phyloP scores from a whole-genome alignment of 2,888 invertebrate species.

The Archips xylosteana region DNA sequence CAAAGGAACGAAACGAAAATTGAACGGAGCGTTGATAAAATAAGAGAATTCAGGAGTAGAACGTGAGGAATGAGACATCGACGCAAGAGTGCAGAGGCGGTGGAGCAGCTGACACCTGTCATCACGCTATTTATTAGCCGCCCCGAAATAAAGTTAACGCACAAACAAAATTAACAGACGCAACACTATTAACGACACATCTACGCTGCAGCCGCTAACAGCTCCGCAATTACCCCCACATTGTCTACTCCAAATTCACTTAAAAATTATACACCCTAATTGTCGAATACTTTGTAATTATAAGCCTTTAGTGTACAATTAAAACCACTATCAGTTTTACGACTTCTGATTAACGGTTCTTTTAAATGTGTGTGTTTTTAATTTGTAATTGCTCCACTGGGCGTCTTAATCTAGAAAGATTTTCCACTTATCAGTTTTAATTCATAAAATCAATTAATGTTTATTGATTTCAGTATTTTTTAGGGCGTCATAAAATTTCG shows the following conservation, averaged over 20 bases:
- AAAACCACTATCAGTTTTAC: conserved; percentile 55
- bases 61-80: conserved; percentile 85
- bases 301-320: conserved; percentile 51
- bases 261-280: conserved; percentile 46
- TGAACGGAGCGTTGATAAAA: conserved; percentile 84
- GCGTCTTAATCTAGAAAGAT: conserved; percentile 48
- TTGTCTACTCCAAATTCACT: conserved; percentile 55
- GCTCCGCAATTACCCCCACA: conserved; percentile 72
- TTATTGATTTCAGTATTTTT: conserved; percentile 46
- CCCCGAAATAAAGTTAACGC: conserved; percentile 84
- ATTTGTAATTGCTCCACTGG: conserved; percentile 47
- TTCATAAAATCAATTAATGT: conserved; percentile 48
- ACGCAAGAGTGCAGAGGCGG: conserved; percentile 85
- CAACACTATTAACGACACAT: conserved; percentile 82
- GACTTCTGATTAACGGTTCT: conserved; percentile 49
- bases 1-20: conserved; percentile 80
- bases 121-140: conserved; percentile 85
- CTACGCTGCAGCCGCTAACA: conserved; percentile 71
- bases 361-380: conserved; percentile 45
- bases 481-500: conserved; percentile 34
- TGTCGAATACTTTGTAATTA: conserved; percentile 47
- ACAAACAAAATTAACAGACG: conserved; percentile 82
- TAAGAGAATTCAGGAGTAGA: conserved; percentile 84
- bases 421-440: conserved; percentile 44
- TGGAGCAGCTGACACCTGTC: conserved; percentile 85